These are phyloP conservation scores for Thermophis baileyi DNA, from an alignment of 2,113 vertebrate species.

Conservation along the genomic window DNA sequence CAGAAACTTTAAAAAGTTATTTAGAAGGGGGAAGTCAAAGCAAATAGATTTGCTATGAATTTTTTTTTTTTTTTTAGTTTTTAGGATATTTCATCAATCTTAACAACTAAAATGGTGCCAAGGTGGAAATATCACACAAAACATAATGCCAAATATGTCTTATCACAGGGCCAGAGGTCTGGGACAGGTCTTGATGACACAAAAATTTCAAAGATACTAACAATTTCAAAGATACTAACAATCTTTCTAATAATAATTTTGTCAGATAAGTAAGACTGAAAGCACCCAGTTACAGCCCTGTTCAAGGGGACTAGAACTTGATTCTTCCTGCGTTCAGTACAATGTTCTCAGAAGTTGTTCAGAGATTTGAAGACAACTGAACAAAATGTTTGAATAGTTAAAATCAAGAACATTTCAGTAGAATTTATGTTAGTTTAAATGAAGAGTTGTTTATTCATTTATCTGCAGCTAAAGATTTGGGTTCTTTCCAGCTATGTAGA, in stretches of 20 bases:
- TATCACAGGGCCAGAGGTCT: neutral
- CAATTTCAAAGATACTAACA: neutral
- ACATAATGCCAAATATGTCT: neutral
- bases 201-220: neutral
- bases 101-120: neutral
- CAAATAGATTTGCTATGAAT: conserved; percentile 24
- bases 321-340: neutral
- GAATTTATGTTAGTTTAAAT: neutral
- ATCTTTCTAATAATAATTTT: neutral
- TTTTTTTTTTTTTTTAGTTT: neutral
- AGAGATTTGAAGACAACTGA: neutral
- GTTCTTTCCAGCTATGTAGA: neutral
- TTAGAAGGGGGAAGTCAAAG: conserved; percentile 33
- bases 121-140: neutral
- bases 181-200: too few relatives aligned
- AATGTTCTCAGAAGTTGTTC: neutral
- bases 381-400: neutral
- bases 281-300: neutral
- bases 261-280: neutral
- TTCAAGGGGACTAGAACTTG: neutral
- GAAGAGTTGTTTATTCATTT: neutral
- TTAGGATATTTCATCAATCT: neutral
- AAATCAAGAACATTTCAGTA: neutral
- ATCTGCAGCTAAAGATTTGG: neutral
- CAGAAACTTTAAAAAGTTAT: conserved; percentile 21